phyloP scores from a whole-genome alignment of 1,140 invertebrate species.

The Drosophila saltans region DNA sequence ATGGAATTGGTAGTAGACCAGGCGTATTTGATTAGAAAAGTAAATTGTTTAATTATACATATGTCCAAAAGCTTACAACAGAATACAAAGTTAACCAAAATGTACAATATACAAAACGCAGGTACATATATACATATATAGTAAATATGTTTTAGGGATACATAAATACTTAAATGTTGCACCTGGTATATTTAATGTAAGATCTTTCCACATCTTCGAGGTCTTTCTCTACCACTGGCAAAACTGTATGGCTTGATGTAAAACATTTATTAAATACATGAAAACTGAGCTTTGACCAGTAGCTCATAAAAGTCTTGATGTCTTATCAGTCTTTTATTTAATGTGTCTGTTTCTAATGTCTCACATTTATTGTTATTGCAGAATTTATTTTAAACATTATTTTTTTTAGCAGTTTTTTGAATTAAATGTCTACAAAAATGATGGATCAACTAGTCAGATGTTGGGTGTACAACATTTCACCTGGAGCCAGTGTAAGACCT shows the following conservation, averaged over 20 bases:
- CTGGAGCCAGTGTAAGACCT: too few relatives aligned
- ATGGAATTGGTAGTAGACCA: slow-evolving; percentile 18
- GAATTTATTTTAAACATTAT: too few relatives aligned
- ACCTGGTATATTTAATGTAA: slow-evolving; percentile 20
- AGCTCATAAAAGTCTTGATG: too few relatives aligned
- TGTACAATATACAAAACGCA: slow-evolving; percentile 65
- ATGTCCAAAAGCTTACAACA: slow-evolving; percentile 70
- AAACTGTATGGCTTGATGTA: slow-evolving; percentile 65
- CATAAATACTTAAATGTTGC: slow-evolving; percentile 36
- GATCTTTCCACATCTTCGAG: not conserved
- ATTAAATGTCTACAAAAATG: too few relatives aligned
- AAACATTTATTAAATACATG: slow-evolving; percentile 73
- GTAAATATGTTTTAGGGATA: slow-evolving; percentile 28
- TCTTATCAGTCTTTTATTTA: slow-evolving; percentile 27
- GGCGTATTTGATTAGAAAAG: slow-evolving; percentile 8
- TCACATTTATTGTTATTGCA: too few relatives aligned
- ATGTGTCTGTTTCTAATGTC: slow-evolving; percentile 26
- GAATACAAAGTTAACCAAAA: slow-evolving; percentile 74
- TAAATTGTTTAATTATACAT: slow-evolving; percentile 56
- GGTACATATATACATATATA: slow-evolving; percentile 37
- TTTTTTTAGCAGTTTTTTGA: too few relatives aligned
- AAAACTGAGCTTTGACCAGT: slow-evolving; percentile 17
- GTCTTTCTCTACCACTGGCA: not conserved
- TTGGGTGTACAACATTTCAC: too few relatives aligned
- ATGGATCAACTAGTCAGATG: too few relatives aligned